Percentiles rank a stretch among this genome's conserved stretches.
Evolutionary conservation across 2,888 invertebrate genomes (phyloP).

Genomic region (Apoda limacodes): DNA sequence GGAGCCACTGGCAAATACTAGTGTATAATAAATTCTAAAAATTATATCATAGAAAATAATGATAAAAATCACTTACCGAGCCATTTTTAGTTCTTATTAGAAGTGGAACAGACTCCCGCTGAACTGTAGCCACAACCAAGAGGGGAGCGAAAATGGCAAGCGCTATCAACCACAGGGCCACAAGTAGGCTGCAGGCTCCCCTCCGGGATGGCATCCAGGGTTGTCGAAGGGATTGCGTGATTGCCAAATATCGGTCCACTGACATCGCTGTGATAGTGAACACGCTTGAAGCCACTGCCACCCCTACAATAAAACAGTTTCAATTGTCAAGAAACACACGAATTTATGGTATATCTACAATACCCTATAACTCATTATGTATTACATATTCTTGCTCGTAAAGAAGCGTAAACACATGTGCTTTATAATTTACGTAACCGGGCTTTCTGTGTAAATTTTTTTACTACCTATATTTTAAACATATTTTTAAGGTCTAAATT

Average conservation of each 20-base stretch:
- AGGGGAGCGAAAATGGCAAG: constrained; percentile 76
- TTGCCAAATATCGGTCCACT: constrained; percentile 80
- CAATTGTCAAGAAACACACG: too few species aligned
- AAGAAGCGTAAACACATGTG: too few species aligned
- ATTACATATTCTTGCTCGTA: too few species aligned
- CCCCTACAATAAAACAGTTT: too few species aligned
- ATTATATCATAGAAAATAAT: not conserved
- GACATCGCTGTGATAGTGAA: constrained; percentile 86
- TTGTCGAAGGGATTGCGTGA: constrained; percentile 79
- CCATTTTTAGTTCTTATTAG: constrained; percentile 40
- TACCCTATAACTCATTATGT: too few species aligned
- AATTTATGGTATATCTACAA: too few species aligned
- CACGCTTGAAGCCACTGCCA: constrained; percentile 82
- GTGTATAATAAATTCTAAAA: too few species aligned
- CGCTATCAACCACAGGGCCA: constrained; percentile 74
- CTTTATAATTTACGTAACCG: too few species aligned
- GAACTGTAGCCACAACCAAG: constrained; percentile 61
- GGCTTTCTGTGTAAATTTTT: too few species aligned
- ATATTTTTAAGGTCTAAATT: too few species aligned
- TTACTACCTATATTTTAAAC: too few species aligned
- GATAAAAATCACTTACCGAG: constrained; percentile 34
- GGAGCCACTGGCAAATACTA: too few species aligned
- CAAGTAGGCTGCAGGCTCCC: constrained; percentile 74
- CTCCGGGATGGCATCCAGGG: constrained; percentile 77
- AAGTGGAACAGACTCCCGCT: constrained; percentile 46